These are phyloP conservation scores for Mareca penelope DNA, from an alignment of 2,797 vertebrate species.

Conservation along the genomic window DNA sequence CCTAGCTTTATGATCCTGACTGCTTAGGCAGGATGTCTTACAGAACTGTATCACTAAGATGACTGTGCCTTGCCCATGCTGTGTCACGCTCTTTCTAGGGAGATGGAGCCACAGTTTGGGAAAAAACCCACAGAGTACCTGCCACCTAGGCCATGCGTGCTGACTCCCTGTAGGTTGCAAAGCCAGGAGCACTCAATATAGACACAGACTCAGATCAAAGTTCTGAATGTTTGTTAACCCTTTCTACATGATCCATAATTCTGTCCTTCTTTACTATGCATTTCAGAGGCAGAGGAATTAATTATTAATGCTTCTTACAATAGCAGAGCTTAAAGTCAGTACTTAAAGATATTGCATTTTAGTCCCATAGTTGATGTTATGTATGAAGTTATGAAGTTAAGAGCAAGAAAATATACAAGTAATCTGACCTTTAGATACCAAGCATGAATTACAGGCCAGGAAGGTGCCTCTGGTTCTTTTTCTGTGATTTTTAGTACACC, in stretches of 20 bases:
- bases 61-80: neutral
- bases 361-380: neutral
- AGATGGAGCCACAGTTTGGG: neutral
- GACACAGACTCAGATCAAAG: neutral
- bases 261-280: neutral
- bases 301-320: neutral
- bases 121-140: neutral
- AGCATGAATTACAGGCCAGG: neutral
- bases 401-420: neutral
- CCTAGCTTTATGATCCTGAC: neutral
- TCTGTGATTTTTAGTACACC: neutral
- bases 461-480: neutral
- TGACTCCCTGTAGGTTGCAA: neutral
- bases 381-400: neutral
- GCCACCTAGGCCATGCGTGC: no score
- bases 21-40: neutral
- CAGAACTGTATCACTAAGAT: neutral
- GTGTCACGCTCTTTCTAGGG: accelerated
- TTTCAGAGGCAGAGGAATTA: neutral
- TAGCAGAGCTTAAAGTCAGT: neutral
- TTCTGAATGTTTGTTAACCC: neutral
- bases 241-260: neutral
- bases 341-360: neutral
- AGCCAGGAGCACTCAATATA: neutral
- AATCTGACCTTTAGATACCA: neutral